Percentiles rank a stretch among this genome's conserved stretches.
Conservation (phyloP, 2,888 invertebrate genomes). For the Diloba caeruleocephala region DNA sequence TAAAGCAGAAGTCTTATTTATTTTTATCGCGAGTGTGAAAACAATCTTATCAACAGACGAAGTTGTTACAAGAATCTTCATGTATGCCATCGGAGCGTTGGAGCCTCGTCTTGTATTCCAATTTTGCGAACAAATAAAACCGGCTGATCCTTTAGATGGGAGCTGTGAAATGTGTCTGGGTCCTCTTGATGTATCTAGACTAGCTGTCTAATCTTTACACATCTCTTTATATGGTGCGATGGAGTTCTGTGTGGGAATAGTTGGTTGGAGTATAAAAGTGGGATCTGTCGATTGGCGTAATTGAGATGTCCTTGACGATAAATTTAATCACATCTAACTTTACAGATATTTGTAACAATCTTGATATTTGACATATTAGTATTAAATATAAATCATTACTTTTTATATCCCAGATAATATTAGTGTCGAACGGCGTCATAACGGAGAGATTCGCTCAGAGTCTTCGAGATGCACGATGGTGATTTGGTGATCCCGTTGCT, state of each 20-base stretch:
- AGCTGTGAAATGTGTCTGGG: conserved; percentile 67
- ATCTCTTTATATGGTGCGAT: conserved; percentile 7
- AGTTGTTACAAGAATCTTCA: conserved; percentile 40
- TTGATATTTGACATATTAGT: too few relatives aligned
- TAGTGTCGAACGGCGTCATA: too few relatives aligned
- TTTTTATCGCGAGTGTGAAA: conserved; percentile 33
- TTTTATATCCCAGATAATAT: too few relatives aligned
- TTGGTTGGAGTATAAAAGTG: conserved; percentile 16
- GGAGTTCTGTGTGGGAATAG: conserved; percentile 4
- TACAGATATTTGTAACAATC: too few relatives aligned
- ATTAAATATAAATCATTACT: too few relatives aligned
- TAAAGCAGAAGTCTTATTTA: conserved; percentile 36
- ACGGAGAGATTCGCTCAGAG: too few relatives aligned
- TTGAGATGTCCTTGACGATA: conserved; percentile 4
- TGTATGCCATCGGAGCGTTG: conserved; percentile 33
- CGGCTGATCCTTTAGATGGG: conserved; percentile 56
- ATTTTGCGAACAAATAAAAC: conserved; percentile 75
- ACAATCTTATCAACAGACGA: conserved; percentile 46
- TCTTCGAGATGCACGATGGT: too few relatives aligned
- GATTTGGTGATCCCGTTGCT: too few relatives aligned
- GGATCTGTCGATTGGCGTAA: not conserved
- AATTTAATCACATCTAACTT: not conserved
- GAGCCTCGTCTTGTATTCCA: conserved; percentile 71
- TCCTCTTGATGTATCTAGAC: conserved; percentile 42
- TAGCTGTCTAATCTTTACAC: conserved; percentile 48